Evolutionary conservation across 2,113 vertebrate species (phyloP).

Genomic region (Chaenocephalus aceratus): DNA sequence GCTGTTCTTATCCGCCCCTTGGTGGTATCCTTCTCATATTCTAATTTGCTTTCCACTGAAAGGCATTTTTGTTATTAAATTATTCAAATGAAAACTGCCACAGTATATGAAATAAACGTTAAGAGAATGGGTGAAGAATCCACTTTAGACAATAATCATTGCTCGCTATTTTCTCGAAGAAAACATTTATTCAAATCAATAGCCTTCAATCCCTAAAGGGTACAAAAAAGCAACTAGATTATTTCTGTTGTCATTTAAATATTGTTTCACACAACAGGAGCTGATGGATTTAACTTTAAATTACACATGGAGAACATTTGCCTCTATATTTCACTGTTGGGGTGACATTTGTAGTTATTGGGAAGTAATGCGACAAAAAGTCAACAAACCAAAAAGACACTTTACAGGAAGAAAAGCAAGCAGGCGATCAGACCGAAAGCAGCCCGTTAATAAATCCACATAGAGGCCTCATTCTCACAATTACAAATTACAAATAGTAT

Average conservation of each 20-base stretch:
- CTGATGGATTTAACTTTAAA: slow-evolving; percentile 3
- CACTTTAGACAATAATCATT: slow-evolving; percentile 40
- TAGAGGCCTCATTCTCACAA: too few relatives aligned
- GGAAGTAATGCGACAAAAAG: background rate
- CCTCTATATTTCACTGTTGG: slow-evolving; percentile 5
- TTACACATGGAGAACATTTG: slow-evolving; percentile 9
- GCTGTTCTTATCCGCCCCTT: slow-evolving; percentile 80
- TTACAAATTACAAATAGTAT: too few relatives aligned
- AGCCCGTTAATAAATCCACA: background rate
- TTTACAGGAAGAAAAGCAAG: background rate
- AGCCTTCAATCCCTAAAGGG: slow-evolving; percentile 22
- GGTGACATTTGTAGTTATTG: background rate
- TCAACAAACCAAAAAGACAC: background rate
- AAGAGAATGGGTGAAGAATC: slow-evolving; percentile 54
- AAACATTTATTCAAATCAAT: slow-evolving; percentile 24
- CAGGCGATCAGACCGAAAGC: background rate
- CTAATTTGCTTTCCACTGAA: slow-evolving; percentile 77
- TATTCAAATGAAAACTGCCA: slow-evolving; percentile 73
- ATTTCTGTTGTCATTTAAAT: background rate
- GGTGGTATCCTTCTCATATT: slow-evolving; percentile 70
- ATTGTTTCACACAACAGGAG: slow-evolving; percentile 4
- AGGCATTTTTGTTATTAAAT: slow-evolving; percentile 72
- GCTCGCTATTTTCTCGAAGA: background rate
- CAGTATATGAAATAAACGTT: slow-evolving; percentile 56
- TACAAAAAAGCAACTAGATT: background rate